A percentile compares a stretch with the other conserved stretches of the same genome.
Conservation (phyloP, 1,140 invertebrate species). For the Caerostris darwini region DNA sequence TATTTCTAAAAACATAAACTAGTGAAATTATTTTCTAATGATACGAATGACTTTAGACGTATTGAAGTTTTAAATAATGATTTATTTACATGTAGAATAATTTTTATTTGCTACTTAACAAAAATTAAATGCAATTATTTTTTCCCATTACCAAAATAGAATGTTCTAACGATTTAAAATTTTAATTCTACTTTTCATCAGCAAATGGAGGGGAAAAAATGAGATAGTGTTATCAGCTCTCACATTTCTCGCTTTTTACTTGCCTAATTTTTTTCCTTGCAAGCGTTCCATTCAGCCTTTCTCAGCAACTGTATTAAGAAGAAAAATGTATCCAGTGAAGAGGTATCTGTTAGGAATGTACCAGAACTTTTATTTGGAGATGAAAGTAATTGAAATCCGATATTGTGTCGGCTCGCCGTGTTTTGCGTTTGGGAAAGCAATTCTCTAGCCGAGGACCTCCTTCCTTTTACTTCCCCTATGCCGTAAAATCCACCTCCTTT, state of each 20-base stretch:
- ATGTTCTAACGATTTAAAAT: background rate
- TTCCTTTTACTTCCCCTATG: background rate
- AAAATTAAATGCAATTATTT: background rate
- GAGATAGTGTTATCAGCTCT: background rate
- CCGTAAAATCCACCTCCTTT: slow-evolving; percentile 43
- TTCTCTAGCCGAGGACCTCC: slow-evolving; percentile 1
- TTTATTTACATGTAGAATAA: too few species aligned
- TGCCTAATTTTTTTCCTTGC: background rate
- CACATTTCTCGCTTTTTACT: background rate
- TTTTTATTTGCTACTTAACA: too few species aligned
- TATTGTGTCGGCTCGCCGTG: slow-evolving; percentile 28
- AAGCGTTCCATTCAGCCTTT: background rate
- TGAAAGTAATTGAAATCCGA: slow-evolving; percentile 71
- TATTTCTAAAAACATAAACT: too few species aligned
- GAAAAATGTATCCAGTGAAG: slow-evolving; percentile 5
- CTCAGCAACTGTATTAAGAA: slow-evolving; percentile 1
- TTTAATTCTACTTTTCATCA: background rate
- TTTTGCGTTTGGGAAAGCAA: slow-evolving; percentile 31
- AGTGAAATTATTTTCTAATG: too few species aligned
- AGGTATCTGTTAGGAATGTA: background rate
- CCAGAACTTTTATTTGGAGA: slow-evolving; percentile 23
- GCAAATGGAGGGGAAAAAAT: background rate
- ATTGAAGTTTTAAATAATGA: too few species aligned
- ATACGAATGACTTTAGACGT: too few species aligned
- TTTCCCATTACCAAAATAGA: background rate